Evolutionary conservation across 2,888 invertebrate species (phyloP).

Genomic region (Zele albiditarsus): DNA sequence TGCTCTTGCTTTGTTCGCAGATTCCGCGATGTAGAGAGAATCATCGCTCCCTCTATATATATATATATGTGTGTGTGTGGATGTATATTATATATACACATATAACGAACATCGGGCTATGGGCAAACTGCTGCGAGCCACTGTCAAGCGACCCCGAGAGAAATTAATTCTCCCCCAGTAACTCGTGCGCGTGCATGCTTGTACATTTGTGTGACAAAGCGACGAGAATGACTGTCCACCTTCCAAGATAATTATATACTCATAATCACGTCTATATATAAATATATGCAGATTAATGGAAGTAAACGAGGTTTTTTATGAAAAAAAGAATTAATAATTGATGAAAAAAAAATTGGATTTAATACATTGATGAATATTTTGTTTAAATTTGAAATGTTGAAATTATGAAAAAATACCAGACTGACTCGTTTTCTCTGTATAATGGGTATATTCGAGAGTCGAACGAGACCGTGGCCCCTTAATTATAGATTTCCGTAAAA

Average conservation of each 20-base stretch:
- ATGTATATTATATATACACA: background rate
- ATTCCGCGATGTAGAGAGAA: slow-evolving; percentile 30
- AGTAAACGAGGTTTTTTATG: background rate
- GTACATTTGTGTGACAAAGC: slow-evolving; percentile 39
- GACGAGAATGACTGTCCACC: slow-evolving; percentile 12
- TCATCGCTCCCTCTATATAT: slow-evolving; percentile 9
- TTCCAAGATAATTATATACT: background rate
- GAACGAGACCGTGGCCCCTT: too few species aligned
- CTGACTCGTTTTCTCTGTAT: background rate
- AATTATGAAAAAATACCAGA: background rate
- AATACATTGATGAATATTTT: background rate
- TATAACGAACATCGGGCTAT: slow-evolving; percentile 18
- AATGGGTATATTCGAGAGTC: background rate
- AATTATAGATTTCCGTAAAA: too few species aligned
- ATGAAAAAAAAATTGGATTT: background rate
- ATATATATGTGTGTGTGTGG: background rate
- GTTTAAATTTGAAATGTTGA: background rate
- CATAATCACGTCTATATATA: slow-evolving; percentile 6
- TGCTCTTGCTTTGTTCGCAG: slow-evolving; percentile 35
- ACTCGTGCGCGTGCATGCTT: slow-evolving; percentile 20
- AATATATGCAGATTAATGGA: background rate
- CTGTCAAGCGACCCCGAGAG: slow-evolving; percentile 40
- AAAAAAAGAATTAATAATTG: background rate
- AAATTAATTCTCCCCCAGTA: slow-evolving; percentile 35
- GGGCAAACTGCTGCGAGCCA: slow-evolving; percentile 32